These are phyloP conservation scores for Dryadula phaetusa DNA, from an alignment of 2,888 invertebrate species.

Conservation along the genomic window DNA sequence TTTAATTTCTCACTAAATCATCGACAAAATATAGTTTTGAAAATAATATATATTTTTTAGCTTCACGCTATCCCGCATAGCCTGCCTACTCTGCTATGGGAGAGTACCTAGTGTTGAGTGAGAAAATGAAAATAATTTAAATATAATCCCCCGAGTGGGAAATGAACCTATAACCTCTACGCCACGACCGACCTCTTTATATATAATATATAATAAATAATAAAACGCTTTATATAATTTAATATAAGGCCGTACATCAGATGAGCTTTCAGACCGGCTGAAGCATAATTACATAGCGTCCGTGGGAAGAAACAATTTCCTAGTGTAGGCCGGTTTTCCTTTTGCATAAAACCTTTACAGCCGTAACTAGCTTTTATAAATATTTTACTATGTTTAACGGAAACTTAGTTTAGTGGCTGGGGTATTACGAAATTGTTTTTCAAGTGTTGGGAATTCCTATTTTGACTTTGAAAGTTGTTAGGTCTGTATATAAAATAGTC, in stretches of 20 bases:
- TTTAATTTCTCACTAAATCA: too few relatives aligned
- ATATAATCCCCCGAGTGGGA: too few relatives aligned
- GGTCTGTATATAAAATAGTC: too few relatives aligned
- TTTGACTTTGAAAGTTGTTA: background rate
- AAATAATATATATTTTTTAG: too few relatives aligned
- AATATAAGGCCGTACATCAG: constrained; percentile 6
- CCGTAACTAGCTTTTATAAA: constrained; percentile 18
- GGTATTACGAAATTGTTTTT: background rate
- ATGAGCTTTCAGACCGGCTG: constrained; percentile 28
- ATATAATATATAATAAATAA: too few relatives aligned
- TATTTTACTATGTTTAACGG: constrained; percentile 11
- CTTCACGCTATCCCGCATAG: too few relatives aligned
- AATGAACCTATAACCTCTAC: too few relatives aligned
- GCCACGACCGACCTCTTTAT: too few relatives aligned
- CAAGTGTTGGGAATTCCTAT: background rate
- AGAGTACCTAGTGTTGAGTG: too few relatives aligned
- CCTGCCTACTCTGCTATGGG: too few relatives aligned
- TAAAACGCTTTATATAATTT: constrained; percentile 16
- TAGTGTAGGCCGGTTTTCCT: constrained; percentile 25
- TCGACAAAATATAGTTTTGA: too few relatives aligned
- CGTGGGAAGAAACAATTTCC: constrained; percentile 29
- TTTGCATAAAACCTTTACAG: constrained; percentile 23
- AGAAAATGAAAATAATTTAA: too few relatives aligned
- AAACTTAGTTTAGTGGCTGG: constrained; percentile 1
- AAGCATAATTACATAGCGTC: constrained; percentile 29